Percentiles rank a stretch among this genome's conserved stretches.
phyloP scores from a whole-genome alignment of 2,888 invertebrate genomes.

The Criorhina ranunculi region DNA sequence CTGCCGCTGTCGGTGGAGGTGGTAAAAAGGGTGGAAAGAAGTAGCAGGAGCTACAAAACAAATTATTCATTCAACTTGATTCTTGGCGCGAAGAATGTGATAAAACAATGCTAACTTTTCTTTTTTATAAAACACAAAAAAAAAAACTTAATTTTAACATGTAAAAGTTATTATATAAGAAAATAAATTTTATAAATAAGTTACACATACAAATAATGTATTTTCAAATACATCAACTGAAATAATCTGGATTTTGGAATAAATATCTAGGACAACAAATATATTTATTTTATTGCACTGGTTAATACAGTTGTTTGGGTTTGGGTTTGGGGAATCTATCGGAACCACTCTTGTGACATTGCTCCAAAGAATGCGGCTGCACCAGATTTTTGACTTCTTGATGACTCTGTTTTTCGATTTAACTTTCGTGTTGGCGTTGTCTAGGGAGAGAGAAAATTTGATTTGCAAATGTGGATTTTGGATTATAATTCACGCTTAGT shows the following conservation, averaged over 20 bases:
- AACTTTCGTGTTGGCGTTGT: slow-evolving; percentile 54
- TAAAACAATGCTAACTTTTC: slow-evolving; percentile 28
- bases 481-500: not conserved
- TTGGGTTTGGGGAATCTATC: slow-evolving; percentile 80
- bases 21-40: slow-evolving; percentile 83
- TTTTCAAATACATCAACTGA: slow-evolving; percentile 49
- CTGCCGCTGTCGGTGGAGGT: slow-evolving; percentile 78
- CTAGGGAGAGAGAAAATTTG: slow-evolving; percentile 18
- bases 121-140: slow-evolving; percentile 19
- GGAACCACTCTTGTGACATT: slow-evolving; percentile 93
- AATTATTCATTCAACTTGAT: slow-evolving; percentile 22
- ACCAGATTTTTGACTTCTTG: slow-evolving; percentile 86
- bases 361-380: slow-evolving; percentile 93
- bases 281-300: slow-evolving; percentile 66
- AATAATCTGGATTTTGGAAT: slow-evolving; percentile 58
- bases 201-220: slow-evolving; percentile 37
- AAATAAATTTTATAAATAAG: slow-evolving; percentile 40
- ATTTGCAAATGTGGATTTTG: not conserved
- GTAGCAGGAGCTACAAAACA: slow-evolving; percentile 74
- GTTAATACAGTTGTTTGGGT: slow-evolving; percentile 46
- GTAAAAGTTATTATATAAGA: slow-evolving; percentile 37
- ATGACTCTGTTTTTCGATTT: slow-evolving; percentile 77
- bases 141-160: slow-evolving; percentile 34
- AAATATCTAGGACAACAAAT: slow-evolving; percentile 57
- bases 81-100: slow-evolving; percentile 32